A percentile compares a stretch with the other conserved stretches of the same genome.
phyloP scores from a whole-genome alignment of 2,113 vertebrate species.

The Anarrhichthys ocellatus region DNA sequence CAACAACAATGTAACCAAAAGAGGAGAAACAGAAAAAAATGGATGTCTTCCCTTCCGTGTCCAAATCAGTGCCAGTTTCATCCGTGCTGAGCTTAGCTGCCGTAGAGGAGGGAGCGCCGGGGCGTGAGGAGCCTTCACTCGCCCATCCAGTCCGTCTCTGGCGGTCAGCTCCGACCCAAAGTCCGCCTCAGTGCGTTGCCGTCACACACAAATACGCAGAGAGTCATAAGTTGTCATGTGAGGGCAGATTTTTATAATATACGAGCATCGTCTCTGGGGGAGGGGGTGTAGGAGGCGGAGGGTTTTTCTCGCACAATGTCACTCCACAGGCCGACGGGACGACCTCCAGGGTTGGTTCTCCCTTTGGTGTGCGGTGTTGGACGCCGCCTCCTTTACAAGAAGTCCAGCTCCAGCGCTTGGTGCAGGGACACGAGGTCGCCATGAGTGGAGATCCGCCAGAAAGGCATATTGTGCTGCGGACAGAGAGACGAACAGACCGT shows the following conservation, averaged over 20 bases:
- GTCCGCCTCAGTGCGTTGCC: slow-evolving; percentile 40
- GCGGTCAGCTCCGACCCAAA: slow-evolving; percentile 46
- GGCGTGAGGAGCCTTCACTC: slow-evolving; percentile 18
- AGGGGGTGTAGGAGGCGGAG: not conserved
- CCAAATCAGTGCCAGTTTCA: slow-evolving; percentile 71
- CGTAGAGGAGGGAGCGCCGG: slow-evolving; percentile 65
- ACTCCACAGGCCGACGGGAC: slow-evolving; percentile 28
- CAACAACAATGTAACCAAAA: not conserved
- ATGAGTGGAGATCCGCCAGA: slow-evolving; percentile 96
- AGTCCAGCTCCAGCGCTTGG: slow-evolving; percentile 97
- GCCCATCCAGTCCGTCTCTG: slow-evolving; percentile 47
- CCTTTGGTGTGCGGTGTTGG: slow-evolving; percentile 10
- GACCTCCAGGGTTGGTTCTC: slow-evolving; percentile 20
- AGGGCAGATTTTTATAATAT: slow-evolving; percentile 29
- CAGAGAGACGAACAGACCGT: not conserved
- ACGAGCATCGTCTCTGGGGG: slow-evolving; percentile 5
- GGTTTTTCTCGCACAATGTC: slow-evolving; percentile 22
- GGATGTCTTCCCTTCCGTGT: slow-evolving; percentile 51
- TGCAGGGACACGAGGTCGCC: slow-evolving; percentile 96
- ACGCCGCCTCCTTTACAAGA: slow-evolving; percentile 85
- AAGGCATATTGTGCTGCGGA: slow-evolving; percentile 97
- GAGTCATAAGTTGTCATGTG: slow-evolving; percentile 11
- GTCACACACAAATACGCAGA: slow-evolving; percentile 16
- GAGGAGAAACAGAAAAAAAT: slow-evolving; percentile 3
- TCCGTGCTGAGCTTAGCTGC: slow-evolving; percentile 78